Conservation (phyloP, 2,113 vertebrate genomes). For the Sinocyclocheilus maitianheensis region DNA sequence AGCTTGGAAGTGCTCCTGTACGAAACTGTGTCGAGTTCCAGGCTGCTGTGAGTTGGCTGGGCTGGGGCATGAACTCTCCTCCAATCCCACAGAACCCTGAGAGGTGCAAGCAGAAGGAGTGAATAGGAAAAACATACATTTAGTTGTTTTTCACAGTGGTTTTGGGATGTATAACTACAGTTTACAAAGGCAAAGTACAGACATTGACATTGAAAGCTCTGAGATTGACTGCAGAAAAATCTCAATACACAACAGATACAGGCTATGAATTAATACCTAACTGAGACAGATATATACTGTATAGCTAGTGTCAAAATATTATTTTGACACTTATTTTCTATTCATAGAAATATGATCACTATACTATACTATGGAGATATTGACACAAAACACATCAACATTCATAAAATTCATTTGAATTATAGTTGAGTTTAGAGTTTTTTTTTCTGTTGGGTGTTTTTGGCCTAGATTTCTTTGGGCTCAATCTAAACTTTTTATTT, state of each 20-base stretch:
- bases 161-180: neutral
- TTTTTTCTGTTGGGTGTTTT: neutral
- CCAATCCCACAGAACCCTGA: conserved; percentile 68
- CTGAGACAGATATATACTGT: neutral
- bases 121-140: neutral
- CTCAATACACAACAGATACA: neutral
- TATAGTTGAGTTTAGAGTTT: neutral
- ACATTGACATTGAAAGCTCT: neutral
- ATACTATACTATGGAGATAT: neutral
- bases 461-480: neutral
- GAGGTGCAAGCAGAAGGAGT: conserved; percentile 14
- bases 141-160: neutral
- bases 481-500: neutral
- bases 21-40: conserved; percentile 83
- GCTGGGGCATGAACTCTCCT: conserved; percentile 57
- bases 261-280: neutral
- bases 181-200: neutral
- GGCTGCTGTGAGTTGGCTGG: conserved; percentile 60
- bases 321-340: neutral
- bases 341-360: neutral
- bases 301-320: neutral
- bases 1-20: conserved; percentile 94
- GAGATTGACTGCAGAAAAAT: neutral
- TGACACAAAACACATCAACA: neutral
- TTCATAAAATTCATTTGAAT: neutral